Conservation (phyloP, 2,797 vertebrate genomes). For the Megaceryle alcyon region DNA sequence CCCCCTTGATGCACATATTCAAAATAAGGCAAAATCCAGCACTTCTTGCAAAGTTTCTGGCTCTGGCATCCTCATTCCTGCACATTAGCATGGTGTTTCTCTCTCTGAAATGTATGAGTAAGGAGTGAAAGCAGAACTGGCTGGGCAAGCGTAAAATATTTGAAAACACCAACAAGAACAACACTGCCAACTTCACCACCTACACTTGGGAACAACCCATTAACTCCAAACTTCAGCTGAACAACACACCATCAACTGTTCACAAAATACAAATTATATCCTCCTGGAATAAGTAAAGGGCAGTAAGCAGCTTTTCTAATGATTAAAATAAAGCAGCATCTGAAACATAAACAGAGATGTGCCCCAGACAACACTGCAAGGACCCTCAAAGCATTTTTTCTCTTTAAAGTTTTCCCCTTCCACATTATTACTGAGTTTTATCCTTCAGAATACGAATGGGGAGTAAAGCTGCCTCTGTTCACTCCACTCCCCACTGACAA, state of each 20-base stretch:
- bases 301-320: background rate
- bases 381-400: conserved; percentile 17
- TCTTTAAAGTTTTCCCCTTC: conserved; percentile 3
- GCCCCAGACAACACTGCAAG: background rate
- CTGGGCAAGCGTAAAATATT: conserved; percentile 49
- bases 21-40: conserved; percentile 39
- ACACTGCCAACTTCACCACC: conserved; percentile 29
- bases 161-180: conserved; percentile 36
- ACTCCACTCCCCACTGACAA: conserved; percentile 53
- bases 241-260: conserved; percentile 24
- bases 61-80: conserved; percentile 15
- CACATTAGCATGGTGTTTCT: conserved; percentile 28
- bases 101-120: conserved; percentile 31
- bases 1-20: background rate
- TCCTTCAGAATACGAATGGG: conserved; percentile 34
- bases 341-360: background rate
- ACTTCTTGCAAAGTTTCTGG: background rate
- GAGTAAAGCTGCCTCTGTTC: background rate
- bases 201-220: conserved; percentile 35
- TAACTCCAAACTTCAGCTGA: conserved; percentile 42
- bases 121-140: conserved; percentile 48
- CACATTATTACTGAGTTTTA: conserved; percentile 13
- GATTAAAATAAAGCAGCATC: conserved; percentile 1
- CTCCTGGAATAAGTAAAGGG: conserved; percentile 5
- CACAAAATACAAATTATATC: background rate